Evolutionary conservation across 2,888 invertebrate genomes (phyloP).

Genomic region (Lithophane leautieri): DNA sequence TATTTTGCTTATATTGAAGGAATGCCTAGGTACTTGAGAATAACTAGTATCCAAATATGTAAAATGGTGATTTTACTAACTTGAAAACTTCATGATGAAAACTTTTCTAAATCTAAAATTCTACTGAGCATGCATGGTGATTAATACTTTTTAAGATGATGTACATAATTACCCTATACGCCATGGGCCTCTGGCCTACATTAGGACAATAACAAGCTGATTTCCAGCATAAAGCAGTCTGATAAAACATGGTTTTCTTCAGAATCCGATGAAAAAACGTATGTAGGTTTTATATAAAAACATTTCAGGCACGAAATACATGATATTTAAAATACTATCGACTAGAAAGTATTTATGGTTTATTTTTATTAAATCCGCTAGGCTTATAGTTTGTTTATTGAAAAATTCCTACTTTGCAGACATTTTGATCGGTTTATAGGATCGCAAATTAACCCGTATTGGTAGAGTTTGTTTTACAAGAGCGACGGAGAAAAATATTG

Average conservation of each 20-base stretch:
- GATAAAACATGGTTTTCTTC: constrained; percentile 34
- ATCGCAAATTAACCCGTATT: constrained; percentile 41
- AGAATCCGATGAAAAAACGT: constrained; percentile 14
- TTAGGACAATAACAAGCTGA: not conserved
- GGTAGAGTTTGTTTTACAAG: constrained; percentile 29
- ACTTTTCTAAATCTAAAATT: not conserved
- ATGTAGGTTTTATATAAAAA: constrained; percentile 41
- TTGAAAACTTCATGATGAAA: not conserved
- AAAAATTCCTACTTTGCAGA: constrained; percentile 28
- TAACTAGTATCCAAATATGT: not conserved
- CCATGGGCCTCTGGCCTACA: not conserved
- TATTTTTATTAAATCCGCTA: constrained; percentile 55
- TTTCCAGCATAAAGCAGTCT: constrained; percentile 3
- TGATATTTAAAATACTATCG: constrained; percentile 52
- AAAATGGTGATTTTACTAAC: not conserved
- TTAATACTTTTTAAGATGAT: too few relatives aligned
- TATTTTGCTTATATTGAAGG: not conserved
- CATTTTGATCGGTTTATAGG: constrained; percentile 47
- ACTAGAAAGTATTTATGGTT: constrained; percentile 45
- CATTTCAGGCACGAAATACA: constrained; percentile 37
- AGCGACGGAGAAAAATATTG: constrained; percentile 44
- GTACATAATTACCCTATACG: not conserved
- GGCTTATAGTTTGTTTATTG: constrained; percentile 47
- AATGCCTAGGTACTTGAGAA: too few relatives aligned
- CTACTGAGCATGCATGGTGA: too few relatives aligned